A percentile compares a stretch with the other conserved stretches of the same genome.
Conservation (phyloP, 2,888 invertebrate species). For the Chrysotoxum bicinctum region DNA sequence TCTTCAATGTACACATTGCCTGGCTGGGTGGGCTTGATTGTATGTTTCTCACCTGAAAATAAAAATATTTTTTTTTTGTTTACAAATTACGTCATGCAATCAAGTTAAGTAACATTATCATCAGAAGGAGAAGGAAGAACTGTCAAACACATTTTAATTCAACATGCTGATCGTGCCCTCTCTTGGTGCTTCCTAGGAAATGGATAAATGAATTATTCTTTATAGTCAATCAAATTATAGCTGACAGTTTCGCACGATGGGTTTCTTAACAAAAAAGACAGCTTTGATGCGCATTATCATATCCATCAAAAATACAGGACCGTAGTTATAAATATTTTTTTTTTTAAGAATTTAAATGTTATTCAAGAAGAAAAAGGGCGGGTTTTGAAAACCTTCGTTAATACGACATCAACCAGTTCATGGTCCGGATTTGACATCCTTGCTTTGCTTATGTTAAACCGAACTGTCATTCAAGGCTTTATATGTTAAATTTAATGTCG, state of each 20-base stretch:
- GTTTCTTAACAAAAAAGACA: constrained; percentile 44
- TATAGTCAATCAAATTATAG: constrained; percentile 53
- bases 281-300: constrained; percentile 48
- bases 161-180: constrained; percentile 10
- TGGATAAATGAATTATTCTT: constrained; percentile 34
- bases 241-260: constrained; percentile 55
- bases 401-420: too few relatives aligned
- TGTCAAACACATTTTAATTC: constrained; percentile 5
- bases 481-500: too few relatives aligned
- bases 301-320: constrained; percentile 19
- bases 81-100: constrained; percentile 26
- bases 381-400: too few relatives aligned
- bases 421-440: too few relatives aligned
- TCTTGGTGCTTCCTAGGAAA: constrained; percentile 58
- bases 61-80: constrained; percentile 34
- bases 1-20: constrained; percentile 81
- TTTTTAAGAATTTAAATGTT: too few relatives aligned
- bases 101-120: constrained; percentile 11
- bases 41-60: constrained; percentile 77
- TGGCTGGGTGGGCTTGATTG: constrained; percentile 78
- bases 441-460: too few relatives aligned
- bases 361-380: too few relatives aligned
- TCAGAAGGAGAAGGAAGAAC: background rate
- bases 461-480: too few relatives aligned
- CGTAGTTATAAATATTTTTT: background rate